phyloP scores from a whole-genome alignment of 1,140 invertebrate species.

The Monomorium pharaonis region DNA sequence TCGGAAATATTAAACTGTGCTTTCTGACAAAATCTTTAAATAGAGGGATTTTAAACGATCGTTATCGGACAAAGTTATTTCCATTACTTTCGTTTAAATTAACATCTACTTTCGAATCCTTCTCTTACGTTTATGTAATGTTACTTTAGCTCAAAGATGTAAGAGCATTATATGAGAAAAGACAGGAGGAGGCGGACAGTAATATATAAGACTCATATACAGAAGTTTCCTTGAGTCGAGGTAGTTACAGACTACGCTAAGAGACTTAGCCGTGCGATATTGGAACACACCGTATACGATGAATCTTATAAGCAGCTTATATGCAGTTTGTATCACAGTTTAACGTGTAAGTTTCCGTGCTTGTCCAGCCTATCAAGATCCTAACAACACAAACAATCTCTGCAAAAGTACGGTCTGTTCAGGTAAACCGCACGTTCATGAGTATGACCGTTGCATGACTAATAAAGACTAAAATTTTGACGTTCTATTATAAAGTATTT shows the following conservation, averaged over 20 bases:
- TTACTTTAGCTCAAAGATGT: neutral
- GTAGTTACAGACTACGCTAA: constrained; percentile 41
- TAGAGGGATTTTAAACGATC: neutral
- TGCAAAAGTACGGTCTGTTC: neutral
- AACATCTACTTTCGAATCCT: neutral
- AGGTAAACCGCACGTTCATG: no score
- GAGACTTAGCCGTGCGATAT: constrained; percentile 53
- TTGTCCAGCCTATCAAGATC: constrained; percentile 46
- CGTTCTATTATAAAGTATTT: neutral
- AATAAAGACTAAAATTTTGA: neutral
- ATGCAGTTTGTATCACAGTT: constrained; percentile 38
- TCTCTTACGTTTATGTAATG: neutral
- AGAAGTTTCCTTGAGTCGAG: constrained; percentile 28
- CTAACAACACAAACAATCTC: neutral
- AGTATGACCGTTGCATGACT: neutral
- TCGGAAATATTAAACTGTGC: neutral
- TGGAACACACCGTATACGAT: constrained; percentile 38
- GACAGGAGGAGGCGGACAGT: constrained; percentile 5
- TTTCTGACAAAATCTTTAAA: neutral
- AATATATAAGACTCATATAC: constrained; percentile 17
- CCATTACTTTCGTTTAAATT: neutral
- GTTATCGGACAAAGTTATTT: neutral
- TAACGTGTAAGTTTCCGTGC: constrained; percentile 44
- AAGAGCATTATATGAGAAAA: neutral
- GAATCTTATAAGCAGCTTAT: constrained; percentile 56